These are phyloP conservation scores for Alloscopus bannaensis DNA, from an alignment of 2,888 invertebrate species.

Conservation along the genomic window DNA sequence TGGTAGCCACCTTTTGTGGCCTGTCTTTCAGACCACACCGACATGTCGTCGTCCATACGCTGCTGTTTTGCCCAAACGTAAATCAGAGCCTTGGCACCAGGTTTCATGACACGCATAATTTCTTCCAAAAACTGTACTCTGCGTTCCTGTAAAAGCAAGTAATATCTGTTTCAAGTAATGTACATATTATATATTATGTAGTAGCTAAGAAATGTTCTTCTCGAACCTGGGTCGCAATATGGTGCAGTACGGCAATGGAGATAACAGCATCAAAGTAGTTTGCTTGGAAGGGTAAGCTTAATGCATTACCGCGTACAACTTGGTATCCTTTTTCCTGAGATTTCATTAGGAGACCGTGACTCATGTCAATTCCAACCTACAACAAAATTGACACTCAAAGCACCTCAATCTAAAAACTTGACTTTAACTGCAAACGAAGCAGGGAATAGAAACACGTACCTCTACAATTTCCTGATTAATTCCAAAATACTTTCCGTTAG, in stretches of 20 bases:
- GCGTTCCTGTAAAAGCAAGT: slow-evolving; percentile 79
- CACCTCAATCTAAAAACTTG: no score
- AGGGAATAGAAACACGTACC: no score
- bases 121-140: slow-evolving; percentile 85
- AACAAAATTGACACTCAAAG: no score
- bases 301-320: slow-evolving; percentile 86
- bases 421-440: no score
- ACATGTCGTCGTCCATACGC: slow-evolving; percentile 81
- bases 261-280: slow-evolving; percentile 85
- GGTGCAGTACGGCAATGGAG: slow-evolving; percentile 98
- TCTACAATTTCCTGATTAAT: slow-evolving; percentile 79
- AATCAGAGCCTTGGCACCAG: slow-evolving; percentile 86
- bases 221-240: slow-evolving; percentile 88
- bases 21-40: slow-evolving; percentile 82
- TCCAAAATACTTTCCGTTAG: slow-evolving; percentile 97
- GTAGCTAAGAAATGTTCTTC: no score
- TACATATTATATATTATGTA: background rate
- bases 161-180: background rate
- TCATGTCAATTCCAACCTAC: slow-evolving; percentile 90
- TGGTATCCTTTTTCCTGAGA: slow-evolving; percentile 81
- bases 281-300: slow-evolving; percentile 83
- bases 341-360: slow-evolving; percentile 82
- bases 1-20: slow-evolving; percentile 75
- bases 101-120: slow-evolving; percentile 84
- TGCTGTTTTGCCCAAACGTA: slow-evolving; percentile 99